These are phyloP conservation scores for Gallinago nigripennis DNA, from an alignment of 2,797 vertebrate species.

Conservation along the genomic window DNA sequence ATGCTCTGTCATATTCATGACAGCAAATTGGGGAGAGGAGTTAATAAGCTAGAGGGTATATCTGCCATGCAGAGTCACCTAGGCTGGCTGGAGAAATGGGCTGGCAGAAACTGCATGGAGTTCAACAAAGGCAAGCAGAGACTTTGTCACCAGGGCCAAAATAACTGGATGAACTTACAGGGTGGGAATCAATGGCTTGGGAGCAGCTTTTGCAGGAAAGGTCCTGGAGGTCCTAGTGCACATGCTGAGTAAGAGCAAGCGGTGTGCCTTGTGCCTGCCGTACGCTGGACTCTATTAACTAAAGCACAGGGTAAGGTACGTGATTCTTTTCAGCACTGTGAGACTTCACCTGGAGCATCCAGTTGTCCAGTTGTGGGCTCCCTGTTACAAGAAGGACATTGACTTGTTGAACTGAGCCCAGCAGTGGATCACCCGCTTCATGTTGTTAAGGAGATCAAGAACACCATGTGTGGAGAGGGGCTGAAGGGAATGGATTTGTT, in stretches of 20 bases:
- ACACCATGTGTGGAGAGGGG: background rate
- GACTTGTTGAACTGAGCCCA: background rate
- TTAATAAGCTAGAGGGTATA: background rate
- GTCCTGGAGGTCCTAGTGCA: background rate
- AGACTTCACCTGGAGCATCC: background rate
- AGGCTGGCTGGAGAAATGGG: background rate
- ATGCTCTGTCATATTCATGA: background rate
- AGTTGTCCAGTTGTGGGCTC: background rate
- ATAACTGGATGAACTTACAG: background rate
- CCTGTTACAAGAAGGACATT: background rate
- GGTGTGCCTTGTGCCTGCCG: background rate
- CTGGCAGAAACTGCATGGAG: background rate
- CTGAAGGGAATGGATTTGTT: background rate
- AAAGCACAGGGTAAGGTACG: fast-evolving
- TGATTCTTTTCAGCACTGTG: background rate
- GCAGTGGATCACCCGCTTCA: background rate
- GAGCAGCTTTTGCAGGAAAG: background rate
- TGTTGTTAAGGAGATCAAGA: background rate
- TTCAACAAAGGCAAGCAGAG: background rate
- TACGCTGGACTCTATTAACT: background rate
- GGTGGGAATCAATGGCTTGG: background rate
- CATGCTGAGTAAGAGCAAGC: background rate
- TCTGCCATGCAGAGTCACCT: background rate
- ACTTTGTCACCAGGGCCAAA: background rate
- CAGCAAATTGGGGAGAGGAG: background rate